Base-by-base conservation (phyloP, 2,888 invertebrate species). In the Orchesellides sinensis region DNA sequence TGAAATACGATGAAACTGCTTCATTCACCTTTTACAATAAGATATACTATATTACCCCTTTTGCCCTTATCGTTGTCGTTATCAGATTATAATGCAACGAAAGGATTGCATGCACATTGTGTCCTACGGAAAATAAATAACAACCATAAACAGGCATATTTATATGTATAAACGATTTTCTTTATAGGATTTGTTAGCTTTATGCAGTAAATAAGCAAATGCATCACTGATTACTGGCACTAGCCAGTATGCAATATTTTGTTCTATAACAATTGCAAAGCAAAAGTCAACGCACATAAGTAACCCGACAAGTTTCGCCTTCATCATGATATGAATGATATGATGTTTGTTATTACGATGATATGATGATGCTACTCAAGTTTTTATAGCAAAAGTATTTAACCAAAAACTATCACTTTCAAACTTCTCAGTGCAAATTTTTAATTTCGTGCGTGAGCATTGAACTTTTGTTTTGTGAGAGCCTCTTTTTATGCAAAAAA, bases 381-480 rank as follows among this genome's bases (percentile, higher is more conserved):
- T 78, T 78, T 78, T 78, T 78, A 70, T 78, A 78, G 69, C 63
- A 69, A 68, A 77, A 78, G 78, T 78, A 78, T 78, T 78, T 78
- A 78, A 78, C 78, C 78, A 78, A 78, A 78, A 78, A 78, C 78
- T 78, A 78, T 78, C 78, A 78, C 78, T 78, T 78, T 78, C 78
- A 78, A 78, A 70, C 70, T 61, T 69, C 78, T 78, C 78, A 78
- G 78, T 78, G 61, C 61, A 78, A 70, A 70, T 78, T 78, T 69
- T 78, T 70, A 78, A 78, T 78, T 78, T 78, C 78, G 32, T 78
- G 70, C 52, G 78, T 78, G 78, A 70, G 78, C 78, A 78, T 78
- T 78, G 78, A 78, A 78, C 78, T 78, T n/a, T 70, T 78, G 27
- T 5, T 23, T 23, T 21, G 52, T 25, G 63, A 61, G 74, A 68